phyloP scores from a whole-genome alignment of 2,113 vertebrate genomes.

The Ophiodon elongatus region DNA sequence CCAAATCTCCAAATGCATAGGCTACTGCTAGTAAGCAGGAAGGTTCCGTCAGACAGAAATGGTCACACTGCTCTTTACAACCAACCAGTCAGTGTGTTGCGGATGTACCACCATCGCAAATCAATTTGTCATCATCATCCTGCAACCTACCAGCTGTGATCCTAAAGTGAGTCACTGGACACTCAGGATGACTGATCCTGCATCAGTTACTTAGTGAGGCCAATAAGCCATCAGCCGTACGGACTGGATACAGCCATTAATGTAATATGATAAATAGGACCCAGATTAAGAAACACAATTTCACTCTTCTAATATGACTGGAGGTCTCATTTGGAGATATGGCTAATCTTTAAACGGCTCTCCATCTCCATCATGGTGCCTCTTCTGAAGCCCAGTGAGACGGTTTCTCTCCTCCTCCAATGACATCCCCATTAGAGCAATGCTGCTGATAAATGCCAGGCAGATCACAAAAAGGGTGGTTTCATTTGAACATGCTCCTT shows the following conservation, averaged over 20 bases:
- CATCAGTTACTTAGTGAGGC: slow-evolving; percentile 53
- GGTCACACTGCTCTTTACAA: neutral
- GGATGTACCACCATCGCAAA: slow-evolving; percentile 43
- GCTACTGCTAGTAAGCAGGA: slow-evolving; percentile 20
- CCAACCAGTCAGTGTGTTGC: slow-evolving; percentile 22
- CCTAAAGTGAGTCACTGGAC: slow-evolving; percentile 47
- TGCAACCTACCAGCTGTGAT: slow-evolving; percentile 48
- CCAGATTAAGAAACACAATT: slow-evolving; percentile 77
- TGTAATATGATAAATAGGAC: slow-evolving; percentile 75
- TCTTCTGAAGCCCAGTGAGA: slow-evolving; percentile 70
- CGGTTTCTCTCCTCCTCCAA: slow-evolving; percentile 58
- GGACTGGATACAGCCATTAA: slow-evolving; percentile 63
- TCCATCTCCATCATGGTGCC: slow-evolving; percentile 78
- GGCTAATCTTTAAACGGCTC: slow-evolving; percentile 77
- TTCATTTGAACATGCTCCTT: slow-evolving; percentile 75
- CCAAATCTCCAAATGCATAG: neutral
- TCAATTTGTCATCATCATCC: slow-evolving; percentile 50
- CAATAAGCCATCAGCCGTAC: slow-evolving; percentile 50
- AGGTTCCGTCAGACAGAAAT: neutral
- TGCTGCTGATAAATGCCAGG: slow-evolving; percentile 83
- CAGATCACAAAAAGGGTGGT: slow-evolving; percentile 78
- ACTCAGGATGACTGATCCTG: slow-evolving; percentile 52
- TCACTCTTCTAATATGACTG: slow-evolving; percentile 71
- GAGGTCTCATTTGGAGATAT: slow-evolving; percentile 79
- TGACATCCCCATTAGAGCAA: slow-evolving; percentile 83